Conservation (phyloP, 2,797 vertebrate genomes). For the Odontamblyopus lacepedii region DNA sequence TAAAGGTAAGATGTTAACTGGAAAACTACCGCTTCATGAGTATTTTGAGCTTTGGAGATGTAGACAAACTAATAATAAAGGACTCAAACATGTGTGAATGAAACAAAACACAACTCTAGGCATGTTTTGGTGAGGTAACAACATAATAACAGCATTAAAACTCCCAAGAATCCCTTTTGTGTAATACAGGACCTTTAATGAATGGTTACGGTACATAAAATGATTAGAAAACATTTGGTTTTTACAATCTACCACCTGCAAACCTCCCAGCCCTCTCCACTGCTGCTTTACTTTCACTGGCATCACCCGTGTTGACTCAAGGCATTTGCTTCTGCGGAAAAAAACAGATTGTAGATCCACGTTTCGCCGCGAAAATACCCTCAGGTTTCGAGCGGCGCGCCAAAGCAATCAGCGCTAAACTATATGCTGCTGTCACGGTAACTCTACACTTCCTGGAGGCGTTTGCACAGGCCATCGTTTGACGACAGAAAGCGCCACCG, state of each 20-base stretch:
- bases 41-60: too few species aligned
- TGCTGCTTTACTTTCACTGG: slow-evolving; percentile 1
- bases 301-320: slow-evolving; percentile 4
- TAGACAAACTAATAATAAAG: too few species aligned
- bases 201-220: background rate
- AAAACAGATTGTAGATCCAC: background rate
- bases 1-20: too few species aligned
- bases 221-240: background rate
- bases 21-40: too few species aligned
- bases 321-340: background rate
- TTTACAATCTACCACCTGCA: background rate
- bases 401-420: slow-evolving; percentile 12
- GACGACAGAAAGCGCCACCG: slow-evolving; percentile 6
- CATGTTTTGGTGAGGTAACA: too few species aligned
- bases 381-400: slow-evolving; percentile 3
- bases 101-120: too few species aligned
- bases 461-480: slow-evolving; percentile 8
- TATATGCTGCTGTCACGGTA: slow-evolving; percentile 6
- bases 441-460: slow-evolving; percentile 11
- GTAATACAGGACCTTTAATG: background rate
- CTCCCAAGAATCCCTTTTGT: too few species aligned
- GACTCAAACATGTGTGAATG: too few species aligned
- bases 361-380: background rate
- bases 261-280: background rate
- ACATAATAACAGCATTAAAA: too few species aligned